These are phyloP conservation scores for Conistra vaccinii DNA, from an alignment of 2,888 invertebrate species.

Conservation along the genomic window DNA sequence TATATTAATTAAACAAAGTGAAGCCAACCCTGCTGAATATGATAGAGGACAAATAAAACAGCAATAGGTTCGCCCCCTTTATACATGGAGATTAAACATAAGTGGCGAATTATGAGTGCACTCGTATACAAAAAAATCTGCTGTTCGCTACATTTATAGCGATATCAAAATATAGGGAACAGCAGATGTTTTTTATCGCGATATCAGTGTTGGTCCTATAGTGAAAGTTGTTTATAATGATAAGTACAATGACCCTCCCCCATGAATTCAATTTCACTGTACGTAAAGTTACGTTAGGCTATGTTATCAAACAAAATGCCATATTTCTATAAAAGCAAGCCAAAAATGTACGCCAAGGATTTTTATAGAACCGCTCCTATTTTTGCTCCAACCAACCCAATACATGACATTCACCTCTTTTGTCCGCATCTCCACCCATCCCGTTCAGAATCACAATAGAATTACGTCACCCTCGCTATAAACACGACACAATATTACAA, in stretches of 20 bases:
- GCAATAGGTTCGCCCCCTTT: not conserved
- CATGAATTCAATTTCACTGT: too few species aligned
- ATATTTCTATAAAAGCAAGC: not conserved
- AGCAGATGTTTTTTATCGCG: too few species aligned
- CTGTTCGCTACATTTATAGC: too few species aligned
- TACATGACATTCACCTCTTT: slow-evolving; percentile 48
- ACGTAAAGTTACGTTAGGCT: too few species aligned
- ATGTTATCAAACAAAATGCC: not conserved
- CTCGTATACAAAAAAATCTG: too few species aligned
- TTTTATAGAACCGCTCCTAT: slow-evolving; percentile 29
- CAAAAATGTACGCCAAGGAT: not conserved
- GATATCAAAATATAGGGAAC: too few species aligned
- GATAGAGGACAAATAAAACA: not conserved
- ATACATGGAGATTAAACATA: not conserved
- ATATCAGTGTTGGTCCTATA: too few species aligned
- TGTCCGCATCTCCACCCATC: slow-evolving; percentile 53
- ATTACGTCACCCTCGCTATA: slow-evolving; percentile 47
- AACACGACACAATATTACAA: slow-evolving; percentile 63
- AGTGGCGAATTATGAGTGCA: not conserved
- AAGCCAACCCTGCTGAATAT: not conserved
- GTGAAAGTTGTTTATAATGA: too few species aligned
- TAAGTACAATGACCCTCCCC: too few species aligned
- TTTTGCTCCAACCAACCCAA: slow-evolving; percentile 7
- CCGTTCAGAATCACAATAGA: slow-evolving; percentile 54
- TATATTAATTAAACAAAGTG: not conserved